Evolutionary conservation across 1,140 invertebrate genomes (phyloP).

Genomic region (Drosophila sp.): DNA sequence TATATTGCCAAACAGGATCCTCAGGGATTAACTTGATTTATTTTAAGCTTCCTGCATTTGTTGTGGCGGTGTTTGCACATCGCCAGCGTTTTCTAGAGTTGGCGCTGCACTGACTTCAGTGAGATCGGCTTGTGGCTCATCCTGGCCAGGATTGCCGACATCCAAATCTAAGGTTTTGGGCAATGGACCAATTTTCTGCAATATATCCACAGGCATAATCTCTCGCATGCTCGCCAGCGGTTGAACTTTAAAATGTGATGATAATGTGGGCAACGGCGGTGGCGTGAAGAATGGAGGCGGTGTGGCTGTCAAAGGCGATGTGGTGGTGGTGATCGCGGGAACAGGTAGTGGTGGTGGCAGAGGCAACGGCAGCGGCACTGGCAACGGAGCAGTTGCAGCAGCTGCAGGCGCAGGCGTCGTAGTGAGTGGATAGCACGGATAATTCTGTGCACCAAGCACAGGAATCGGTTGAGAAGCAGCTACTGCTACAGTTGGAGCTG

Average conservation of each 20-base stretch:
- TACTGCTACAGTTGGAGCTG: constrained; percentile 14
- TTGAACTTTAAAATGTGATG: constrained; percentile 53
- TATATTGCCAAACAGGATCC: too few species aligned
- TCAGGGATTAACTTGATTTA: too few species aligned
- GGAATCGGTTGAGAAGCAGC: constrained; percentile 42
- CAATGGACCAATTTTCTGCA: constrained; percentile 65
- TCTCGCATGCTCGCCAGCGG: constrained; percentile 60
- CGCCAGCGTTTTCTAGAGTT: neutral
- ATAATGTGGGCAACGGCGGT: constrained; percentile 57
- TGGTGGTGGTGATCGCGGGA: constrained; percentile 23
- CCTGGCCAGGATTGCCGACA: constrained; percentile 24
- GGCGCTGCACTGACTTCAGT: constrained; percentile 9
- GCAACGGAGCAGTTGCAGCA: constrained; percentile 17
- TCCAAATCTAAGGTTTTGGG: constrained; percentile 70
- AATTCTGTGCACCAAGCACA: constrained; percentile 39
- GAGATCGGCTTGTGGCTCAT: constrained; percentile 43
- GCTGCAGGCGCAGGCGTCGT: neutral
- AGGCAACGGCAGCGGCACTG: neutral
- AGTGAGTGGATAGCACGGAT: constrained; percentile 17
- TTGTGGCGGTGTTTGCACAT: constrained; percentile 10
- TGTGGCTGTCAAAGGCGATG: constrained; percentile 26
- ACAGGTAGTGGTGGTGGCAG: constrained; percentile 22
- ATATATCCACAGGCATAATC: constrained; percentile 72
- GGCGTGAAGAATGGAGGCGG: constrained; percentile 49
- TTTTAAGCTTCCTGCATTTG: constrained; percentile 50